Conservation (phyloP, 2,113 vertebrate genomes). For the Ancistrus triradiatus region DNA sequence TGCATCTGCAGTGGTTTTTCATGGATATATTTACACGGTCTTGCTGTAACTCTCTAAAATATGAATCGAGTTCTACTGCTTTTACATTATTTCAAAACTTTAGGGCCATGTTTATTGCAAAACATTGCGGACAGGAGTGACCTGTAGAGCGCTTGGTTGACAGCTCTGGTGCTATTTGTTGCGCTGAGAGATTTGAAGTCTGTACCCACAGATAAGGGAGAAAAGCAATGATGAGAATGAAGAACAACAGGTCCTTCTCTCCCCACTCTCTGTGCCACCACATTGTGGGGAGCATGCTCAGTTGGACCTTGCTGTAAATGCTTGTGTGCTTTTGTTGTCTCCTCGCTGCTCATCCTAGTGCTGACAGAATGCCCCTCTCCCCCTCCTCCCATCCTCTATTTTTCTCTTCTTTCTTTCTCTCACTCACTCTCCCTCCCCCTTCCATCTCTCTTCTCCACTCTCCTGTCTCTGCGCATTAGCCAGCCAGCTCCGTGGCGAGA, state of each 20-base stretch:
- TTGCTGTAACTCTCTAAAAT: too few relatives aligned
- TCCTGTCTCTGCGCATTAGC: constrained; percentile 40
- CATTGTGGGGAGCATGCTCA: constrained; percentile 36
- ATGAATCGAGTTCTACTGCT: too few relatives aligned
- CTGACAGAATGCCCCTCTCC: constrained; percentile 42
- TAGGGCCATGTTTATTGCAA: not conserved
- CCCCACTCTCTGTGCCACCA: constrained; percentile 1
- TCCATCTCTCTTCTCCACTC: constrained; percentile 23
- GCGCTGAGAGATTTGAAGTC: constrained; percentile 31
- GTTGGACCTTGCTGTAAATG: constrained; percentile 36
- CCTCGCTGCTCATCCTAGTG: constrained; percentile 35
- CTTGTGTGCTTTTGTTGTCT: constrained; percentile 42
- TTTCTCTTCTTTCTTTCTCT: constrained; percentile 14
- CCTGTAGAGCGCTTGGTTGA: not conserved
- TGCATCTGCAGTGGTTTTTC: too few relatives aligned
- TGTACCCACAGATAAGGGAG: constrained; percentile 39
- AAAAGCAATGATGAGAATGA: constrained; percentile 38
- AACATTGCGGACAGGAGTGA: not conserved
- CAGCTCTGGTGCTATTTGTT: constrained; percentile 2
- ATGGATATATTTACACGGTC: too few relatives aligned
- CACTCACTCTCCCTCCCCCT: constrained; percentile 22
- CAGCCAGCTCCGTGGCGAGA: constrained; percentile 41
- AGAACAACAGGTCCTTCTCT: constrained; percentile 44
- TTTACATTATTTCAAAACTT: too few relatives aligned
- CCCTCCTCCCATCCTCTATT: constrained; percentile 3